Conservation (phyloP, 2,888 invertebrate genomes). For the Galerucella nymphaeae region DNA sequence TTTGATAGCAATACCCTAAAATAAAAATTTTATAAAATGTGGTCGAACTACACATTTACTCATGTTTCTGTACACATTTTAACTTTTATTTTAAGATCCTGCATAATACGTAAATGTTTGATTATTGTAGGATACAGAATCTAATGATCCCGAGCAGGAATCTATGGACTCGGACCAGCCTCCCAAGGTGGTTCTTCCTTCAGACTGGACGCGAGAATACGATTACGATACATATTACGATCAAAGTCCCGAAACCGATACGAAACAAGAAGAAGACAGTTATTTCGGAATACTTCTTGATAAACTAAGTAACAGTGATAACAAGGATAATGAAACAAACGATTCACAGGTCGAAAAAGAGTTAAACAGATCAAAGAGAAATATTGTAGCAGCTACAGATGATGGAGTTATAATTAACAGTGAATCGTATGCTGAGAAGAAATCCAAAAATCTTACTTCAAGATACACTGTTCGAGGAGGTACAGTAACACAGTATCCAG, state of each 20-base stretch:
- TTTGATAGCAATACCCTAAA: neutral
- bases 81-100: too few relatives aligned
- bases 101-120: neutral
- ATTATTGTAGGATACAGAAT: constrained; percentile 20
- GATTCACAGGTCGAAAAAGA: constrained; percentile 40
- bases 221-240: constrained; percentile 24
- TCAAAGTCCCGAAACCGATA: constrained; percentile 20
- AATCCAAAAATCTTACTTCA: constrained; percentile 47
- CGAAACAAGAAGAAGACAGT: constrained; percentile 10
- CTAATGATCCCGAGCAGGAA: constrained; percentile 15
- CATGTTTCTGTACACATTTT: too few relatives aligned
- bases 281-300: constrained; percentile 2
- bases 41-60: neutral
- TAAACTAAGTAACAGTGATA: neutral
- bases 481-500: constrained; percentile 37
- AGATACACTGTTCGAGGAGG: constrained; percentile 25
- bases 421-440: constrained; percentile 59
- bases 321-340: neutral
- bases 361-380: constrained; percentile 59
- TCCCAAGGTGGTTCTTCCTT: constrained; percentile 15
- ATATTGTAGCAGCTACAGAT: constrained; percentile 56
- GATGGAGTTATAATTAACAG: constrained; percentile 61
- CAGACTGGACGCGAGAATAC: constrained; percentile 20
- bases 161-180: constrained; percentile 11
- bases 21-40: neutral